Evolutionary conservation across 2,888 invertebrate species (phyloP).

Genomic region (Urechis unicinctus): DNA sequence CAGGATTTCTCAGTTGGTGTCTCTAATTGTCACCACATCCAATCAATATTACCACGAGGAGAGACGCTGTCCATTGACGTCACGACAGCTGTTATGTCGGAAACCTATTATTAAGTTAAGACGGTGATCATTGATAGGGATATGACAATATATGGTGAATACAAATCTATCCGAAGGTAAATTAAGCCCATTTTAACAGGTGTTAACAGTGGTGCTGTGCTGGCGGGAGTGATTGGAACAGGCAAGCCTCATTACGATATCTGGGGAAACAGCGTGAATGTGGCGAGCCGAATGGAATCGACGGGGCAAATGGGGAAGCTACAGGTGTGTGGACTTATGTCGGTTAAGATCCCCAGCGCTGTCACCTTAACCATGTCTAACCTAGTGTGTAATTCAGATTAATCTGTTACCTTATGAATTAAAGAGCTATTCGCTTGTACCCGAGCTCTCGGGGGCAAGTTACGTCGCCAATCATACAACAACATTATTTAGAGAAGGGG

Average conservation of each 20-base stretch:
- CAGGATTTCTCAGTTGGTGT: too few species aligned
- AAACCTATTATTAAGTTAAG: too few species aligned
- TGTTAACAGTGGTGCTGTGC: conserved; percentile 91
- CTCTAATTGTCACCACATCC: too few species aligned
- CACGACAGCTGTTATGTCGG: too few species aligned
- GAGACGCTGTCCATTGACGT: too few species aligned
- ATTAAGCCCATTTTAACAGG: conserved; percentile 49
- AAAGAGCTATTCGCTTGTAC: too few species aligned
- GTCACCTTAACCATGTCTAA: background rate
- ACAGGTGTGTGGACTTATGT: conserved; percentile 32
- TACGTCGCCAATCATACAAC: too few species aligned
- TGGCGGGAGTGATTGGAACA: conserved; percentile 91
- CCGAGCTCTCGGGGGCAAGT: too few species aligned
- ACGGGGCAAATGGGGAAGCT: conserved; percentile 82
- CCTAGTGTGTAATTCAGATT: background rate
- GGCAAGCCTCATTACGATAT: conserved; percentile 94
- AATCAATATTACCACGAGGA: too few species aligned
- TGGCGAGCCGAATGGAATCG: conserved; percentile 95
- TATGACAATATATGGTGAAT: too few species aligned
- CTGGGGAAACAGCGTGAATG: conserved; percentile 87
- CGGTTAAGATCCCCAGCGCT: background rate
- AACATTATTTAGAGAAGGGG: too few species aligned
- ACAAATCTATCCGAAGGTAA: background rate
- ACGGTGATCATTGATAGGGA: too few species aligned
- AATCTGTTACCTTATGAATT: background rate